Conservation (phyloP, 2,113 vertebrate genomes). For the Pygoscelis antarcticus region DNA sequence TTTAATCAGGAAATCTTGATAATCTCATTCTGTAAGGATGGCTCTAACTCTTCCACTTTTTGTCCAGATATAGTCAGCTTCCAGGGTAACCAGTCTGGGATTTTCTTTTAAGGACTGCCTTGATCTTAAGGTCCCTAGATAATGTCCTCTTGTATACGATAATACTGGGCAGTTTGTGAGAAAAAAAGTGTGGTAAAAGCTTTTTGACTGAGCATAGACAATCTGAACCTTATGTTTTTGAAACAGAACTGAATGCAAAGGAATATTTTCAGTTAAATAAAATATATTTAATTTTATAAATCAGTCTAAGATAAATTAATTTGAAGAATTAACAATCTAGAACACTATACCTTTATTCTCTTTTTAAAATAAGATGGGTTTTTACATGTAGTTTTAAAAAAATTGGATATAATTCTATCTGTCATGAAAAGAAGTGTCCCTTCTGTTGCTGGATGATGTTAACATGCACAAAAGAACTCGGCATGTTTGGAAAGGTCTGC, state of each 20-base stretch:
- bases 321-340: background rate
- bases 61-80: background rate
- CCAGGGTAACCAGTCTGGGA: background rate
- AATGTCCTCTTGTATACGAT: background rate
- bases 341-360: background rate
- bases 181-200: background rate
- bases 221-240: background rate
- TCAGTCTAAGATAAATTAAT: background rate
- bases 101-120: background rate
- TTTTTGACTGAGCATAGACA: background rate
- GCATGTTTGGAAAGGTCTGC: background rate
- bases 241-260: background rate
- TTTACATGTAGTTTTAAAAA: background rate
- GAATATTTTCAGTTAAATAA: background rate
- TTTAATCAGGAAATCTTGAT: background rate
- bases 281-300: background rate
- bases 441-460: background rate
- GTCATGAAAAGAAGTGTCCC: background rate
- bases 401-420: background rate
- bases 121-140: background rate
- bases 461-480: background rate
- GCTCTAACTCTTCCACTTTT: background rate
- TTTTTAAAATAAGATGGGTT: fast-evolving
- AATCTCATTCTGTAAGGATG: background rate
- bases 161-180: background rate